Percentiles rank a stretch among this genome's conserved stretches.
phyloP scores from a whole-genome alignment of 2,113 vertebrate genomes.

The human region DNA sequence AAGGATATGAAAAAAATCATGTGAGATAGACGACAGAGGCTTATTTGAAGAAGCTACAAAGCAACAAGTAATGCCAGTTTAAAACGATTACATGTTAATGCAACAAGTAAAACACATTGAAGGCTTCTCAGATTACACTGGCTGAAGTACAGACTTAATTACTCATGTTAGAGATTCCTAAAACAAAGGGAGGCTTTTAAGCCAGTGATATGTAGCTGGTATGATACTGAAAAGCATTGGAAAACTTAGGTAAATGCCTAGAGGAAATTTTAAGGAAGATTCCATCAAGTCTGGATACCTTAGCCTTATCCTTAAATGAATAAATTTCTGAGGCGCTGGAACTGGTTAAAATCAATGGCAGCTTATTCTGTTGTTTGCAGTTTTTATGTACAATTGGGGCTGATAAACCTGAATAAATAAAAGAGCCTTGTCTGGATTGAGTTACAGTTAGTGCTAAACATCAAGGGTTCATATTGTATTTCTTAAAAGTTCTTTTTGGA shows the following conservation, averaged over 20 bases:
- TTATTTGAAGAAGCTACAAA: conserved; percentile 66
- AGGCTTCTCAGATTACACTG: conserved; percentile 62
- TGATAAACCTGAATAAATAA: conserved; percentile 22
- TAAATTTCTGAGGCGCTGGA: background rate
- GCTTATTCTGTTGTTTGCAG: conserved; percentile 33
- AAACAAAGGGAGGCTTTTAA: conserved; percentile 74
- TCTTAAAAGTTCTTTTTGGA: background rate
- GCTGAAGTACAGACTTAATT: conserved; percentile 67
- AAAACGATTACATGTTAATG: conserved; percentile 63
- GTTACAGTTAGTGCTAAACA: background rate
- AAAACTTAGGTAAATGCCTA: conserved; percentile 35
- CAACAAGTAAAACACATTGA: conserved; percentile 55
- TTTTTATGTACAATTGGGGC: background rate
- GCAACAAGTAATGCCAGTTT: conserved; percentile 60
- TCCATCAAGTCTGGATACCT: background rate
- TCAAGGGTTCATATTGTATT: background rate
- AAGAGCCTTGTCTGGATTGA: conserved; percentile 4
- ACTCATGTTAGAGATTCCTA: conserved; percentile 65
- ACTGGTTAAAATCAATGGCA: conserved; percentile 40
- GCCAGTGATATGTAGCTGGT: conserved; percentile 24
- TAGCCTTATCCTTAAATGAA: background rate
- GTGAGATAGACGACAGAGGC: conserved; percentile 56
- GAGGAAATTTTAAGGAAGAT: conserved; percentile 32
- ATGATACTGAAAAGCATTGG: conserved; percentile 2
- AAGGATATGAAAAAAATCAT: conserved; percentile 3